Base-by-base conservation (phyloP, 2,797 vertebrate species). In the Pangasius sanitwongsei region DNA sequence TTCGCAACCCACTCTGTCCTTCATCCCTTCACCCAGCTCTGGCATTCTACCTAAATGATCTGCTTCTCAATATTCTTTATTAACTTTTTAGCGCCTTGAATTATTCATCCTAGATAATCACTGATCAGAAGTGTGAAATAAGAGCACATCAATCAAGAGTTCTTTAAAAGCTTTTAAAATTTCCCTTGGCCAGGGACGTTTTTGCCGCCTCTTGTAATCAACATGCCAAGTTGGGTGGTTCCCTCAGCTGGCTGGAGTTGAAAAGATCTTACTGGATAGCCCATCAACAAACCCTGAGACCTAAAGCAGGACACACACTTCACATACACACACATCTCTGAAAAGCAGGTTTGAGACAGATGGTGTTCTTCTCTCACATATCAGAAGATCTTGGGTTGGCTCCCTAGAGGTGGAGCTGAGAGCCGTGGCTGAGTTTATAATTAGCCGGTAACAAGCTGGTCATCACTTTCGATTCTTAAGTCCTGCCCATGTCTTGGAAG, bases 51-150 rank as follows among this genome's bases (percentile, higher is more conserved):
- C 89, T 90, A 89, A 91, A 90, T 88, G 87, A 84, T 93, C 86
- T 91, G 86, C 92, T 90, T 93, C 90, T 77, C 85, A 69, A 57
- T 89, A 88, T 91, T 91, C 93, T 95, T 93, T 95, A 96, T 96
- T 94, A 96, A 97, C 93, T 96, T 97, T 96, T 96, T 90, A 96
- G 93, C 88, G 91, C 90, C 93, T 93, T 96, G 88, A 96, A 96
- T 96, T 93, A 96, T 96, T 96, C 89, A 96, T 94, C 92, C 81
- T 61, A 87, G 92, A 95, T 96, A 96, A 97, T 96, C 93, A 91
- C 93, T 92, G 95, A 96, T 96, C 95, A 97, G 95, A 95, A 93
- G 94, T 69, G n/a, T 88, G 83, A 94, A 91, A 93, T 91, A 95
- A 94, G 94, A 94, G 94, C 92, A 94, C 95, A 95, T 96, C 95